These are phyloP conservation scores for Orussus abietinus DNA, from an alignment of 1,140 invertebrate species.

Conservation along the genomic window DNA sequence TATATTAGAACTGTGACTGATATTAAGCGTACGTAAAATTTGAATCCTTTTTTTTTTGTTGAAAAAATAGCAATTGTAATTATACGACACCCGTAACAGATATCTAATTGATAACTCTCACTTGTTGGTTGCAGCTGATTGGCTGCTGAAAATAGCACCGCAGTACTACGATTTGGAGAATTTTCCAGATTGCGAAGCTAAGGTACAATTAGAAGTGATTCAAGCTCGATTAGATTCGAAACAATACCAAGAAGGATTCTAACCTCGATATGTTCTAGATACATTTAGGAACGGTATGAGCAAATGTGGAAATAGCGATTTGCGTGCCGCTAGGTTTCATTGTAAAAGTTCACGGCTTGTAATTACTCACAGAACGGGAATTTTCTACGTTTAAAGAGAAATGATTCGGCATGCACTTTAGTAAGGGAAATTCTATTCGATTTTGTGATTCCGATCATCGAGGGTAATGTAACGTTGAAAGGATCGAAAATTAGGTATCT, in stretches of 20 bases:
- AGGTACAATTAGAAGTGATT: conserved; percentile 83
- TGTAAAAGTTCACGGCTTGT: background rate
- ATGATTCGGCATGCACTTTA: background rate
- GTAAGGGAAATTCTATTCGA: no score
- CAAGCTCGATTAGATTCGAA: conserved; percentile 80
- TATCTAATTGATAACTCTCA: conserved; percentile 14
- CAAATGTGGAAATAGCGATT: background rate
- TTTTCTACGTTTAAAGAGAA: background rate
- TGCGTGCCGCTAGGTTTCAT: background rate
- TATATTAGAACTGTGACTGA: conserved; percentile 99
- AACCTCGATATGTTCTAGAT: conserved; percentile 42
- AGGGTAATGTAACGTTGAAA: no score
- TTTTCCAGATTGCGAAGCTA: conserved; percentile 97
- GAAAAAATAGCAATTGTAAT: no score
- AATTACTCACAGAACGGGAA: background rate
- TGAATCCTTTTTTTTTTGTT: no score
- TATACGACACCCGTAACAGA: no score
- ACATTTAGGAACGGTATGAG: conserved; percentile 17
- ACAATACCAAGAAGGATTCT: conserved; percentile 84
- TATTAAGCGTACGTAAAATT: conserved; percentile 83
- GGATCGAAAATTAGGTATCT: no score
- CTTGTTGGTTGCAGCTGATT: conserved; percentile 69
- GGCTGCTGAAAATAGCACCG: conserved; percentile 92
- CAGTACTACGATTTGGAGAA: conserved; percentile 98
- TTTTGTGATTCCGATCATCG: no score